These are phyloP conservation scores for Avahi laniger DNA, from an alignment of 2,797 vertebrate genomes.

Conservation along the genomic window DNA sequence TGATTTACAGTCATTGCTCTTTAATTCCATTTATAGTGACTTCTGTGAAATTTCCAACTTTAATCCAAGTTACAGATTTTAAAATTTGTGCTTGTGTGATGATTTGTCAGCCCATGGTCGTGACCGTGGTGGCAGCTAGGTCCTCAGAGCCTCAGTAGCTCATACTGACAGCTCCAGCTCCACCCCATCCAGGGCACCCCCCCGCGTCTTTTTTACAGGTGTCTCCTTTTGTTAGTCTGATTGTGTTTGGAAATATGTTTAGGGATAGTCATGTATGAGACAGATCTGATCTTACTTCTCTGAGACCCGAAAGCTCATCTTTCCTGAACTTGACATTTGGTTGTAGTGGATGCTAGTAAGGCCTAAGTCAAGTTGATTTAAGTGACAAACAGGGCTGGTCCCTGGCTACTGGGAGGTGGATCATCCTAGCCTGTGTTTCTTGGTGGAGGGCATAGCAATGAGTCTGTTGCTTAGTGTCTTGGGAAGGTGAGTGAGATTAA, in stretches of 20 bases:
- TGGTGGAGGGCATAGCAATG: neutral
- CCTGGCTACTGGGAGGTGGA: neutral
- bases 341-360: neutral
- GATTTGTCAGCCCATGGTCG: neutral
- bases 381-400: neutral
- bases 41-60: neutral
- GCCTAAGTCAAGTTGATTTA: neutral
- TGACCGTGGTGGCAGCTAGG: neutral
- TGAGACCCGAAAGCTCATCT: neutral
- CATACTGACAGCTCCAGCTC: neutral
- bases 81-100: neutral
- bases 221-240: neutral
- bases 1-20: neutral
- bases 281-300: neutral
- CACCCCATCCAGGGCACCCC: neutral
- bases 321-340: neutral
- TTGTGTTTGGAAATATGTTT: neutral
- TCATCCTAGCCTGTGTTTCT: neutral
- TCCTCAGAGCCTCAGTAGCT: neutral
- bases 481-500: neutral
- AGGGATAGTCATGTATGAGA: neutral
- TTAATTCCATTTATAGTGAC: neutral
- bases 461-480: neutral
- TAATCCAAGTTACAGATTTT: neutral
- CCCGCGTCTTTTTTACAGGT: too few relatives aligned